A percentile compares a stretch with the other conserved stretches of the same genome.
Conservation (phyloP, 2,113 vertebrate genomes). For the Dipodomys stephensi region DNA sequence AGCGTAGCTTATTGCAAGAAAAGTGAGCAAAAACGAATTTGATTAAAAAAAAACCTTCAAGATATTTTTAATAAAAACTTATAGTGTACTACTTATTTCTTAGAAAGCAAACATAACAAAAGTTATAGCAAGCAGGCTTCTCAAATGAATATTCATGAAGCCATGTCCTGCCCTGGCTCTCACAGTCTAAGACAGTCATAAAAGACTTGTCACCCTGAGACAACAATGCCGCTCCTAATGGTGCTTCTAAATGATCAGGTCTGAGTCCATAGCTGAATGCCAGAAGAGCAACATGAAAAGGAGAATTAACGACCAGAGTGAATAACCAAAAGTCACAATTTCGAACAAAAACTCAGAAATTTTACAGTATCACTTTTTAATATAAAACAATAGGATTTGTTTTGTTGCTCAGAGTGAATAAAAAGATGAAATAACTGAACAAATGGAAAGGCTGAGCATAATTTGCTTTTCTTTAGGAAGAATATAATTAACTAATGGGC, state of each 20-base stretch:
- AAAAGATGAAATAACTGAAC: slow-evolving; percentile 61
- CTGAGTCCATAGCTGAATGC: slow-evolving; percentile 60
- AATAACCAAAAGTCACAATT: slow-evolving; percentile 77
- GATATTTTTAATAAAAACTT: slow-evolving; percentile 73
- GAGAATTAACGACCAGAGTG: slow-evolving; percentile 73
- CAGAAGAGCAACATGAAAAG: slow-evolving; percentile 68
- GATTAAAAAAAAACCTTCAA: slow-evolving; percentile 68
- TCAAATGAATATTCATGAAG: slow-evolving; percentile 82
- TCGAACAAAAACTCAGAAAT: slow-evolving; percentile 69
- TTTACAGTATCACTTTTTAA: slow-evolving; percentile 36
- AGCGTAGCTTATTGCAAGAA: slow-evolving; percentile 58
- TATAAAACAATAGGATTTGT: slow-evolving; percentile 13
- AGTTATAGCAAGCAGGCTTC: slow-evolving; percentile 72
- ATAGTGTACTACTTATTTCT: slow-evolving; percentile 73
- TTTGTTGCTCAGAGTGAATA: slow-evolving; percentile 30
- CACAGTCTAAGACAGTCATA: slow-evolving; percentile 71
- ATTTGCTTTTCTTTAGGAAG: background rate
- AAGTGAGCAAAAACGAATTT: slow-evolving; percentile 59
- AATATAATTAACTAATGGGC: background rate
- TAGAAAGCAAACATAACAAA: background rate
- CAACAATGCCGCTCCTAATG: slow-evolving; percentile 44
- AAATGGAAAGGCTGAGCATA: slow-evolving; percentile 20
- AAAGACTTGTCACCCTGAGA: slow-evolving; percentile 75
- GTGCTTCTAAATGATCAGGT: slow-evolving; percentile 76
- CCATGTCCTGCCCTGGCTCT: slow-evolving; percentile 45